Evolutionary conservation across 2,888 invertebrate genomes (phyloP).

Genomic region (Abrostola tripartita): DNA sequence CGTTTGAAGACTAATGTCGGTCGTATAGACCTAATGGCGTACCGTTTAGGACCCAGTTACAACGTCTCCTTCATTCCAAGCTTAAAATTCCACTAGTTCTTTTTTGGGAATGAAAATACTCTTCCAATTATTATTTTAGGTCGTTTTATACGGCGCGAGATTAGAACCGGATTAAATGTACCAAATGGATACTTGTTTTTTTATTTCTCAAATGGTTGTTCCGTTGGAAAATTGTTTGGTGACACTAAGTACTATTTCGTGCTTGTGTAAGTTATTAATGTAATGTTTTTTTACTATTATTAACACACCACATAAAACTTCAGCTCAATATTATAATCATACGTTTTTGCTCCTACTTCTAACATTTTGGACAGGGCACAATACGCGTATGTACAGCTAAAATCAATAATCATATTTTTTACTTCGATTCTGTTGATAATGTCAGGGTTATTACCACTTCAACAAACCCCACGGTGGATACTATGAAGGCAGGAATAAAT

Average conservation of each 20-base stretch:
- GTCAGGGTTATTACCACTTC: conserved; percentile 9
- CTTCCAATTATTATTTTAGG: conserved; percentile 49
- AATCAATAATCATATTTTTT: background rate
- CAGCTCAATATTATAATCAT: no score
- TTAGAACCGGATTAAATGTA: conserved; percentile 51
- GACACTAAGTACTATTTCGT: conserved; percentile 1
- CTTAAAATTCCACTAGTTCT: conserved; percentile 53
- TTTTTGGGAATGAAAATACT: conserved; percentile 37
- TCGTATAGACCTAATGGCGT: conserved; percentile 65
- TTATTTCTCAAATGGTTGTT: conserved; percentile 36
- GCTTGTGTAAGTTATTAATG: conserved; percentile 1
- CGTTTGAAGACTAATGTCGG: conserved; percentile 63
- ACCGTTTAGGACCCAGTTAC: conserved; percentile 64
- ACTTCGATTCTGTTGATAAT: background rate
- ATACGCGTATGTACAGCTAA: background rate
- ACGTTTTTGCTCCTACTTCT: no score
- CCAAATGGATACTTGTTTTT: conserved; percentile 49
- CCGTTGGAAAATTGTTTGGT: conserved; percentile 28
- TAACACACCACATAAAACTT: no score
- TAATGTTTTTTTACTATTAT: background rate
- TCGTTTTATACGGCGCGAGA: conserved; percentile 35
- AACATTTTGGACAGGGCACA: no score
- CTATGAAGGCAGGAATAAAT: conserved; percentile 35
- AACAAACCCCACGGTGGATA: conserved; percentile 4
- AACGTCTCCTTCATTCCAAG: conserved; percentile 44